Percentiles rank a stretch among this genome's conserved stretches.
Conservation (phyloP, 2,797 vertebrate genomes). For the Pteronotus mesoamericanus region DNA sequence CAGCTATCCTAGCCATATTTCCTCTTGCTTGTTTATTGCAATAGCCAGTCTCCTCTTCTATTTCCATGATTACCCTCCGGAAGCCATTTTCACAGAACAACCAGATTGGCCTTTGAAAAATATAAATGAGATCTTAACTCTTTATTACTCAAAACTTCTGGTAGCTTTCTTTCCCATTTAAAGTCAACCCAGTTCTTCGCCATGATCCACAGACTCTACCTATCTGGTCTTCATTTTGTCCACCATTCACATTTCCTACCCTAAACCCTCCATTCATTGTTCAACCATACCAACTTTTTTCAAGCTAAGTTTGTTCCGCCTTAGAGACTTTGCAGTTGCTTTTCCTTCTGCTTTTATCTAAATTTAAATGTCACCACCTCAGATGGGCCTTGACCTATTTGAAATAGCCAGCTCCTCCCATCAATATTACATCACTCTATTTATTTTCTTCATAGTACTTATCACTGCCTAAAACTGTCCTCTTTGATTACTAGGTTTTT, state of each 20-base stretch:
- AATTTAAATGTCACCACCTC: neutral
- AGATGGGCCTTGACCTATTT: neutral
- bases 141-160: neutral
- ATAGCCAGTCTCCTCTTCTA: neutral
- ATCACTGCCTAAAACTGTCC: neutral
- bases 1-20: neutral
- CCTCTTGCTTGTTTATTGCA: neutral
- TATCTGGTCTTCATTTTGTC: neutral
- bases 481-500: neutral
- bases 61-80: neutral
- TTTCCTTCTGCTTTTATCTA: neutral
- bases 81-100: neutral
- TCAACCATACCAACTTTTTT: neutral
- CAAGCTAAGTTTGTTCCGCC: neutral
- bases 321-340: neutral
- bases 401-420: neutral
- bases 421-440: neutral
- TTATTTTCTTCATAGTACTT: neutral
- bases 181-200: neutral
- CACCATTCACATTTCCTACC: neutral
- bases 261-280: neutral
- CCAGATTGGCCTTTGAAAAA: neutral
- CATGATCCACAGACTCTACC: neutral
- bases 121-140: neutral
- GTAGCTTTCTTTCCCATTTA: neutral